Conservation (phyloP, 2,797 vertebrate genomes). For the Paedocypris micromegethes region DNA sequence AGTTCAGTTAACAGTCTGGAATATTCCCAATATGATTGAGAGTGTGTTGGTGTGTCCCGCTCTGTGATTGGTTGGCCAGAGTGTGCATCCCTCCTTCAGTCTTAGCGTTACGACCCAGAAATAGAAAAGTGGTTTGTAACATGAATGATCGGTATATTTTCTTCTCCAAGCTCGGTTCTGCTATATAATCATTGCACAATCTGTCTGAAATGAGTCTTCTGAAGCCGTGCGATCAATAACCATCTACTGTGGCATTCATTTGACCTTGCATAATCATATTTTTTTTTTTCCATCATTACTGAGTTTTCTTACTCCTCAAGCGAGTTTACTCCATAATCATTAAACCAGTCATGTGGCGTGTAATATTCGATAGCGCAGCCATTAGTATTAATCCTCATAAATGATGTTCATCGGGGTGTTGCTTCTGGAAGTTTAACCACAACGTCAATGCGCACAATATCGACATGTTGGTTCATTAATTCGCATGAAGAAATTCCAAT, state of each 20-base stretch:
- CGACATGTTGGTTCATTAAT: not conserved
- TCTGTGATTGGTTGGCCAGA: no score
- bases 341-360: conserved; percentile 59
- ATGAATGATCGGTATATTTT: no score
- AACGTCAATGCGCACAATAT: not conserved
- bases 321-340: conserved; percentile 35
- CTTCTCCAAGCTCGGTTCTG: no score
- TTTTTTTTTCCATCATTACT: not conserved
- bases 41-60: no score
- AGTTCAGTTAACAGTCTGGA: no score
- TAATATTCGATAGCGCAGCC: conserved; percentile 47
- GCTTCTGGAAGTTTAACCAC: conserved; percentile 1
- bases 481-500: conserved; percentile 2
- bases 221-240: not conserved
- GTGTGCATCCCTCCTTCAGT: no score
- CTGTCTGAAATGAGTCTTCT: not conserved
- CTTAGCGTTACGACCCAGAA: no score
- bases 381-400: conserved; percentile 53
- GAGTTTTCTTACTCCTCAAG: not conserved
- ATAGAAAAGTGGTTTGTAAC: no score
- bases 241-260: not conserved
- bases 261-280: not conserved
- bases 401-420: conserved; percentile 13
- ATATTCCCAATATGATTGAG: no score
- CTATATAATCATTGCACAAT: no score